A percentile compares a stretch with the other conserved stretches of the same genome.
Evolutionary conservation across 2,888 invertebrate genomes (phyloP).

Genomic region (Aphelenchoides bicaudatus): DNA sequence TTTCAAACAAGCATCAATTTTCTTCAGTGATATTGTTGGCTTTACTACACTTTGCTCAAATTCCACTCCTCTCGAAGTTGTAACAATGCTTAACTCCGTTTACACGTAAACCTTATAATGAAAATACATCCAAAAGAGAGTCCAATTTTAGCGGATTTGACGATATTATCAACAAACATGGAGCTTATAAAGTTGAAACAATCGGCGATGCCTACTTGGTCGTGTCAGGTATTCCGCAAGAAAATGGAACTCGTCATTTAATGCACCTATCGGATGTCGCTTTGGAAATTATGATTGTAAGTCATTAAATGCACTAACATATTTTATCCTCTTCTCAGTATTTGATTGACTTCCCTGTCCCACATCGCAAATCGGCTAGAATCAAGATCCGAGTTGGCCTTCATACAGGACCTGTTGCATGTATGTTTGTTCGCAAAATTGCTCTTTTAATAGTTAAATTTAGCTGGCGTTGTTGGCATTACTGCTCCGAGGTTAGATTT

Average conservation of each 20-base stretch:
- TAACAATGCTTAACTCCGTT: slow-evolving; percentile 42
- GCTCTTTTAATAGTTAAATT: no score
- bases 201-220: slow-evolving; percentile 57
- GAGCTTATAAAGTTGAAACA: slow-evolving; percentile 50
- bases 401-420: slow-evolving; percentile 54
- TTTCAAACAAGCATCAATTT: slow-evolving; percentile 50
- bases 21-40: slow-evolving; percentile 52
- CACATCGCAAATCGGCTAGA: slow-evolving; percentile 37
- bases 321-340: slow-evolving; percentile 21
- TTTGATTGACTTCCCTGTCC: slow-evolving; percentile 30
- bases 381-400: slow-evolving; percentile 55
- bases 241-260: slow-evolving; percentile 53
- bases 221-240: slow-evolving; percentile 53
- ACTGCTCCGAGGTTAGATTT: slow-evolving; percentile 59
- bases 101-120: no score
- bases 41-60: slow-evolving; percentile 56
- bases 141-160: slow-evolving; percentile 53
- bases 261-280: slow-evolving; percentile 47
- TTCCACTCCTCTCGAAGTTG: slow-evolving; percentile 55
- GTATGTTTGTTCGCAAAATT: slow-evolving; percentile 58
- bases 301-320: neutral
- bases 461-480: slow-evolving; percentile 58
- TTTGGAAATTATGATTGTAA: slow-evolving; percentile 47
- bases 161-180: slow-evolving; percentile 43
- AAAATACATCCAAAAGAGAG: no score